These are phyloP conservation scores for Scartelaos histophorus DNA, from an alignment of 2,113 vertebrate species.

Conservation along the genomic window DNA sequence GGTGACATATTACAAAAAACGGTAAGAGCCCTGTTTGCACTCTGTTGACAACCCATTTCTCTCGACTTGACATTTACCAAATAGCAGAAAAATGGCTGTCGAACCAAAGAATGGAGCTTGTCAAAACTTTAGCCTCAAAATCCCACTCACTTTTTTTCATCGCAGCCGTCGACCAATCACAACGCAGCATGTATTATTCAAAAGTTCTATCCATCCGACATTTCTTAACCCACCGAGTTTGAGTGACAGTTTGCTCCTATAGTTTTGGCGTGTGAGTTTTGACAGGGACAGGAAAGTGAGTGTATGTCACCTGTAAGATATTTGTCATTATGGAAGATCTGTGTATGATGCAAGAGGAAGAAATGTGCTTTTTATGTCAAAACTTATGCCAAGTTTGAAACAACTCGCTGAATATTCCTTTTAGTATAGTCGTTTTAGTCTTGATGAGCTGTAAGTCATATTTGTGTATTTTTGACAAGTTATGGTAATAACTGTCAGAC, in stretches of 20 bases:
- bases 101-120: not conserved
- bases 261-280: not conserved
- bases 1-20: not conserved
- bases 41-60: conserved; percentile 5
- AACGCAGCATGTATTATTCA: conserved; percentile 1
- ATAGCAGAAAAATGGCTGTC: conserved; percentile 1
- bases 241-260: not conserved
- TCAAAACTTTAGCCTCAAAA: conserved; percentile 12
- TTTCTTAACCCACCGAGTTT: conserved; percentile 4
- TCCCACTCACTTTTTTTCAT: not conserved
- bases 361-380: not conserved
- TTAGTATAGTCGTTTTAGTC: not conserved
- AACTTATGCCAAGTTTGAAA: not conserved
- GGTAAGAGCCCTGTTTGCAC: conserved; percentile 2
- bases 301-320: conserved; percentile 1
- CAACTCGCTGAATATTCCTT: not conserved
- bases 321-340: not conserved
- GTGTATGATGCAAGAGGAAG: conserved; percentile 5
- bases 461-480: too few species aligned
- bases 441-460: too few species aligned
- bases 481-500: too few species aligned
- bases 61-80: not conserved
- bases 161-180: not conserved
- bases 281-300: not conserved
- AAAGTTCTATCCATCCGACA: not conserved